Percentiles rank a stretch among this genome's conserved stretches.
phyloP scores from a whole-genome alignment of 2,797 vertebrate species.

The Muscicapa striata region DNA sequence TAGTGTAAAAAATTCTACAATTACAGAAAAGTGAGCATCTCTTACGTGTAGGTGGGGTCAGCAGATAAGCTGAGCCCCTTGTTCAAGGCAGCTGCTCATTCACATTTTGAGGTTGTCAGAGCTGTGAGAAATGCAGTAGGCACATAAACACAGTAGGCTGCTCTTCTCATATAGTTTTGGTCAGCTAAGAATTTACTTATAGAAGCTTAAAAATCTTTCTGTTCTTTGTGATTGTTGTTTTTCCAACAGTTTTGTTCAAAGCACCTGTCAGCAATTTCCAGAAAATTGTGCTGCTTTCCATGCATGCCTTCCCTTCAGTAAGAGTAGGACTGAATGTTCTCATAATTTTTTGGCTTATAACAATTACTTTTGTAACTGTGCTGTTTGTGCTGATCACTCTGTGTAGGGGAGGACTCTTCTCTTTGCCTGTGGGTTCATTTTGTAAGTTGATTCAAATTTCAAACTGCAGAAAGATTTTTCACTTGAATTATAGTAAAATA shows the following conservation, averaged over 20 bases:
- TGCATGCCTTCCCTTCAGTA: neutral
- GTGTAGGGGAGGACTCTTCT: neutral
- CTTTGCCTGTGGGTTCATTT: neutral
- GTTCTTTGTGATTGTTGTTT: neutral
- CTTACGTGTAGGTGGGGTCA: rapidly evolving
- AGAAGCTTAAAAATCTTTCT: neutral
- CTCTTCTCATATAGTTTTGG: neutral
- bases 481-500: neutral
- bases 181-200: neutral
- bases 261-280: neutral
- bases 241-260: neutral
- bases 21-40: neutral
- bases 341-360: neutral
- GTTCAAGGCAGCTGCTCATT: neutral
- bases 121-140: neutral
- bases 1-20: neutral
- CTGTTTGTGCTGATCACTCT: neutral
- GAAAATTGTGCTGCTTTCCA: neutral
- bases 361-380: neutral
- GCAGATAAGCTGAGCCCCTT: neutral
- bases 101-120: neutral
- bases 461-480: neutral
- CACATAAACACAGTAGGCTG: neutral
- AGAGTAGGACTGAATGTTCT: neutral
- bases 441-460: neutral